A percentile compares a stretch with the other conserved stretches of the same genome.
These are phyloP conservation scores for Phrynocephalus vlangalii DNA, from an alignment of 2,797 vertebrate genomes.

Conservation along the genomic window DNA sequence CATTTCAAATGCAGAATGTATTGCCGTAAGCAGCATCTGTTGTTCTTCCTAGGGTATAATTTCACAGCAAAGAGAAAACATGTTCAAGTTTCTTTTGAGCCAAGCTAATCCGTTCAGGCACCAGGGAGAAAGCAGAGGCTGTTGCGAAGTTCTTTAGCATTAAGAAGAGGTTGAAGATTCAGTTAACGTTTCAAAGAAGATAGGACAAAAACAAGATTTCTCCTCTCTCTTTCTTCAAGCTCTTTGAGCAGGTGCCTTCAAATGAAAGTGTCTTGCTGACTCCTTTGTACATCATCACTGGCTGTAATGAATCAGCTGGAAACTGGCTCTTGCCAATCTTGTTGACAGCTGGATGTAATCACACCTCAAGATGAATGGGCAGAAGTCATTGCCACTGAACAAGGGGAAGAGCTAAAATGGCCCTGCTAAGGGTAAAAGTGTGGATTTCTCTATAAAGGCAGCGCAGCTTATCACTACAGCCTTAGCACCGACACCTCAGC, in stretches of 20 bases:
- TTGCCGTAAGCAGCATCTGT: neutral
- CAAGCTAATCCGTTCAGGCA: neutral
- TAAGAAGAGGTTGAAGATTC: constrained; percentile 7
- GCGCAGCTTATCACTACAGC: constrained; percentile 46
- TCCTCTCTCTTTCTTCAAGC: neutral
- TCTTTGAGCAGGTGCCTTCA: constrained; percentile 14
- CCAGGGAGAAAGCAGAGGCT: neutral
- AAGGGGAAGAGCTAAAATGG: neutral
- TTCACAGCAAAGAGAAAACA: neutral
- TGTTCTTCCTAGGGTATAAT: neutral
- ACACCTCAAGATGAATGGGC: constrained; percentile 14
- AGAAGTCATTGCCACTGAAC: neutral
- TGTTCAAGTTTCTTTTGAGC: neutral
- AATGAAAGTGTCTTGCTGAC: neutral
- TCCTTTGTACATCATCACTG: constrained; percentile 21
- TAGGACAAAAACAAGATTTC: neutral
- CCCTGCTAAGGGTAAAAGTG: constrained; percentile 26
- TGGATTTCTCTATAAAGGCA: constrained; percentile 29
- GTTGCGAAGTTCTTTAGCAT: neutral
- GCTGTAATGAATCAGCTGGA: neutral
- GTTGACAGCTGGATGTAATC: constrained; percentile 24
- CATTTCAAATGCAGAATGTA: neutral
- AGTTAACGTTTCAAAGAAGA: neutral
- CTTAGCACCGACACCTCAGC: constrained; percentile 27
- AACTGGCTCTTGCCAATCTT: constrained; percentile 2